These are phyloP conservation scores for Platalea minor DNA, from an alignment of 2,797 vertebrate species.

Conservation along the genomic window DNA sequence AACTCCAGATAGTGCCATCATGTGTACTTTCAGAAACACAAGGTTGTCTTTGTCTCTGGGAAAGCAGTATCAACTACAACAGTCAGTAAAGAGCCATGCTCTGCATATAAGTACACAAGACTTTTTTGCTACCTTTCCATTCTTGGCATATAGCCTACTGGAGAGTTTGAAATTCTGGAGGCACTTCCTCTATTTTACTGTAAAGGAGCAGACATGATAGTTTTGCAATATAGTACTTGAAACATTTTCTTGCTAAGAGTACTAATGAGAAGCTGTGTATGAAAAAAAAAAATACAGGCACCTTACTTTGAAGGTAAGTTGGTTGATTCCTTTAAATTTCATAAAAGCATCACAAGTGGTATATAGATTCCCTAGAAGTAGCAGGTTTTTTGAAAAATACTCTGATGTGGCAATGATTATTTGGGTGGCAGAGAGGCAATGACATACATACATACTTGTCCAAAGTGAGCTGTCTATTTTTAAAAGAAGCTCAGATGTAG, in stretches of 20 bases:
- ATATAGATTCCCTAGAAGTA: not conserved
- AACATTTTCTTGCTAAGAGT: not conserved
- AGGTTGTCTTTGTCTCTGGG: not conserved
- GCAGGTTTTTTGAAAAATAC: not conserved
- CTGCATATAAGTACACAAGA: not conserved
- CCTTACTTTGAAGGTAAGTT: not conserved
- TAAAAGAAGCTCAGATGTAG: not conserved
- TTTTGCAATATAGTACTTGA: not conserved
- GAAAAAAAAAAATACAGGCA: not conserved
- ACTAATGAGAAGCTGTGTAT: not conserved
- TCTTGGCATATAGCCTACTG: not conserved
- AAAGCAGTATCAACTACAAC: not conserved
- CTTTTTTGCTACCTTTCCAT: not conserved
- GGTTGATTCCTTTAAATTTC: not conserved
- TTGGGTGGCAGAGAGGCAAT: not conserved
- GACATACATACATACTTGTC: not conserved
- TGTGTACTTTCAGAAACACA: not conserved
- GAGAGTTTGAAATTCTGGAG: not conserved
- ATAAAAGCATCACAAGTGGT: not conserved
- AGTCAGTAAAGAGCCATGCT: not conserved
- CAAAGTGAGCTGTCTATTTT: not conserved
- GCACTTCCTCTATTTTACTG: not conserved
- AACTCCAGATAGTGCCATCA: not conserved
- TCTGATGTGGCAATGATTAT: not conserved
- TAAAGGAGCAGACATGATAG: not conserved